Evolutionary conservation across 2,888 invertebrate genomes (phyloP).

Genomic region (Miltochrista miniata): DNA sequence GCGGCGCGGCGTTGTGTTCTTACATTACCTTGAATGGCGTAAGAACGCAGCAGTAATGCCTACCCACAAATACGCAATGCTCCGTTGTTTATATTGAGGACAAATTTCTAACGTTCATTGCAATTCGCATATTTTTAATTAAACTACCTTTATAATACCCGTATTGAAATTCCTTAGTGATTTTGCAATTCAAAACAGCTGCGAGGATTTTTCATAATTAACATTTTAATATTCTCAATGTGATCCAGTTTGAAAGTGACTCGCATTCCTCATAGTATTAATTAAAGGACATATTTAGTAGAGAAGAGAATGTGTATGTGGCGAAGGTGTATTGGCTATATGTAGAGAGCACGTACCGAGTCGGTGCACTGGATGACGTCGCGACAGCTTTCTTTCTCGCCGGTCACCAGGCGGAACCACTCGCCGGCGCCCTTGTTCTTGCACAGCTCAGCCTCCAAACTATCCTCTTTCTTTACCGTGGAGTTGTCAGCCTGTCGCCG

Average conservation of each 20-base stretch:
- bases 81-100: conserved; percentile 43
- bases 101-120: conserved; percentile 38
- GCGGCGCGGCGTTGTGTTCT: conserved; percentile 23
- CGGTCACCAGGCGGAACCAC: conserved; percentile 95
- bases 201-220: conserved; percentile 20
- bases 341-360: conserved; percentile 85
- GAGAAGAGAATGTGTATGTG: conserved; percentile 35
- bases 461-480: conserved; percentile 90
- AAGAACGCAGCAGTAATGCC: conserved; percentile 25
- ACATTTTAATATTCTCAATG: conserved; percentile 24
- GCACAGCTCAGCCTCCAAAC: conserved; percentile 94
- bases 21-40: conserved; percentile 38
- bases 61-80: conserved; percentile 32
- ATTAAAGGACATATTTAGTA: conserved; percentile 26
- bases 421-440: conserved; percentile 97
- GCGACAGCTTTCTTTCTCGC: conserved; percentile 96
- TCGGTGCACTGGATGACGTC: conserved; percentile 98
- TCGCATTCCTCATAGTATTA: conserved; percentile 20
- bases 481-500: conserved; percentile 87
- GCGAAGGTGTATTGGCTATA: conserved; percentile 32
- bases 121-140: conserved; percentile 33
- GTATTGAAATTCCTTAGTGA: conserved; percentile 19
- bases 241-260: conserved; percentile 24
- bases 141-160: conserved; percentile 18
- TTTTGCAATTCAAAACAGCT: conserved; percentile 23